Evolutionary conservation across 2,113 vertebrate genomes (phyloP), one percentile per base, ranked within the genome.

Genomic region (Empidonax alnorum): DNA sequence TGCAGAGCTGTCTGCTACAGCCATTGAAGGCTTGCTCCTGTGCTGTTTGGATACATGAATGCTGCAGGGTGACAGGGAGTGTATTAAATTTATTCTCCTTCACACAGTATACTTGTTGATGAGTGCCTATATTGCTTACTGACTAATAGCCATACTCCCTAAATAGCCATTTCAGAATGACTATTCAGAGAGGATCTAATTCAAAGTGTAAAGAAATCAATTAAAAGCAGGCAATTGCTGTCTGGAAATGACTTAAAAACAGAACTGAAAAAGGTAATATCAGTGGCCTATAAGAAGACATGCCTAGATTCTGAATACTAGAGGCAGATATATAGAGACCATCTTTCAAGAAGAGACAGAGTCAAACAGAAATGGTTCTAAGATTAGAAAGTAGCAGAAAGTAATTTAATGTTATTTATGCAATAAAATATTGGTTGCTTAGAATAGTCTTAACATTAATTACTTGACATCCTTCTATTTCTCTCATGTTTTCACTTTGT

Each of bases 371-470:
- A 93, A 46, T 14, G 59, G 4, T 59, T 84, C 27, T 72, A 67
- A 67, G n/a, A 39, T 42, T 58, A 50, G 33, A 80, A 89, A 87
- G 18, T 10, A 65, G 14, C 7, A 86, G 21, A 68, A 85, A 76
- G 5, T 3, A 30, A 76, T 72, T 47, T 30, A 7, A 15, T 61
- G 8, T 35, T 88, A 42, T 42, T 78, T 72, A 30, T 67, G 16
- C 12, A 61, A 49, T 21, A 86, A 16, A 7, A 6, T 35, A 63
- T 28, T 2, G 17, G 5, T 37, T 88, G 12, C 25, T 44, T 39
- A 27, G 7, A 31, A 72, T 76, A 67, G 52, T 47, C 30, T 59
- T 50, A 83, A 30, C 7, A 28, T 0, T 0, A 37, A 39, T 72
- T 79, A 9, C 27, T 90, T 79, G 5, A 30, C 18, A 46, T 88